phyloP scores from a whole-genome alignment of 2,797 vertebrate species.

The Lutjanus argentimaculatus region DNA sequence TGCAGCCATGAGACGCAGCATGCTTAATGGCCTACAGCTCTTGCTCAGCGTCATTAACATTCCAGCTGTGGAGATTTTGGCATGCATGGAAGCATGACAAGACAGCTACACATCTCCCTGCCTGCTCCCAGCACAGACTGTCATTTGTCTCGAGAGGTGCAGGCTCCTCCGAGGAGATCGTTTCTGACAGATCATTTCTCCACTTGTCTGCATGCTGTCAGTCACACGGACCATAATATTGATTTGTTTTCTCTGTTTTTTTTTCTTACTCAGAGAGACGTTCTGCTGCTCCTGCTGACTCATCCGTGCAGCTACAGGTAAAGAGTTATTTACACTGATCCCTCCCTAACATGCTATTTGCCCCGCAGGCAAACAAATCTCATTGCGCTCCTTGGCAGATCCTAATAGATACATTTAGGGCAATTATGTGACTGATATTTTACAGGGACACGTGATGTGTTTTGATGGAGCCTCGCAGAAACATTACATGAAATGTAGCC shows the following conservation, averaged over 20 bases:
- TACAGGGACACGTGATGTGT: constrained; percentile 59
- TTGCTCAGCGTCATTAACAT: constrained; percentile 83
- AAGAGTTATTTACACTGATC: constrained; percentile 49
- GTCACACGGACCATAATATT: constrained; percentile 19
- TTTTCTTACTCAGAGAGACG: constrained; percentile 10
- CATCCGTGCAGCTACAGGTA: constrained; percentile 57
- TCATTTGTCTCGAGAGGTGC: constrained; percentile 25
- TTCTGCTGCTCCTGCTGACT: constrained; percentile 52
- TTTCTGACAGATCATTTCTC: constrained; percentile 49
- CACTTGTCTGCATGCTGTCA: constrained; percentile 36
- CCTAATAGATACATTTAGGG: constrained; percentile 69
- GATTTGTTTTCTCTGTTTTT: constrained; percentile 48
- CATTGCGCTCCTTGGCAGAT: constrained; percentile 54
- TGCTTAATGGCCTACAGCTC: constrained; percentile 67
- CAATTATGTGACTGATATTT: constrained; percentile 68
- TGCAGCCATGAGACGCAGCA: constrained; percentile 28
- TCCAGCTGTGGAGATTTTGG: constrained; percentile 81
- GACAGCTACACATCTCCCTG: constrained; percentile 71
- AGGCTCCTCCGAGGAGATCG: constrained; percentile 34
- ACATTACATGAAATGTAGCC: constrained; percentile 36
- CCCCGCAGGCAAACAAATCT: constrained; percentile 68
- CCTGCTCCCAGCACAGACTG: constrained; percentile 32
- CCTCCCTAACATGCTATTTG: constrained; percentile 76
- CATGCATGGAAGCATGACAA: constrained; percentile 78
- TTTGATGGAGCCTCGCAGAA: constrained; percentile 66